Conservation (phyloP, 1,140 invertebrate genomes). For the Trachymyrmex cornetzi region DNA sequence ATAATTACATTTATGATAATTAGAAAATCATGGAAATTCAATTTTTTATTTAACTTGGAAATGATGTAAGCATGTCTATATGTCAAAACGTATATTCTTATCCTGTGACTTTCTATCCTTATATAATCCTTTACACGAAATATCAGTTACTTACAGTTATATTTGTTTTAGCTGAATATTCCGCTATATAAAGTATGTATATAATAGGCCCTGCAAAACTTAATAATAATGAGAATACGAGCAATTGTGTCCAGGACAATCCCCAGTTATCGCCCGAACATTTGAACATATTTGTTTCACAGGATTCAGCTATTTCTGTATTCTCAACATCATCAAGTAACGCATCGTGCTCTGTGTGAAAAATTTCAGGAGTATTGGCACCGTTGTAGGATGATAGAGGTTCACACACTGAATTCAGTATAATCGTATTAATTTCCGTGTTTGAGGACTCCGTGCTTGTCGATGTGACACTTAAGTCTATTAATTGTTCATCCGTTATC, state of each 20-base stretch:
- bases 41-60: not conserved
- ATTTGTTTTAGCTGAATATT: slow-evolving; percentile 77
- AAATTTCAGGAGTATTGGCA: slow-evolving; percentile 61
- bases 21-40: not conserved
- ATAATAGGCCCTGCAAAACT: slow-evolving; percentile 83
- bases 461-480: slow-evolving; percentile 76
- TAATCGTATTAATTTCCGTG: slow-evolving; percentile 82
- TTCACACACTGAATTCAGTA: slow-evolving; percentile 82
- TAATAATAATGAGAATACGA: slow-evolving; percentile 82
- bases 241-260: slow-evolving; percentile 83
- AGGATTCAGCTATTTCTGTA: slow-evolving; percentile 47
- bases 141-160: slow-evolving; percentile 51
- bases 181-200: slow-evolving; percentile 83
- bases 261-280: slow-evolving; percentile 86
- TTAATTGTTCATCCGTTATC: slow-evolving; percentile 76
- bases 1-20: not conserved
- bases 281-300: slow-evolving; percentile 79
- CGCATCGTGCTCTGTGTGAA: slow-evolving; percentile 74
- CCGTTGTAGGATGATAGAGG: slow-evolving; percentile 69
- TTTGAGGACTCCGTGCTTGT: slow-evolving; percentile 51
- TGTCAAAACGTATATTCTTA: slow-evolving; percentile 29
- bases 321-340: slow-evolving; percentile 74
- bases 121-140: not conserved
- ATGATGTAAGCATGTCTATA: not conserved
- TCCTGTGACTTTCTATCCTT: not conserved